Percentiles rank a stretch among this genome's conserved stretches.
phyloP scores from a whole-genome alignment of 2,113 vertebrate species.

The Psophia crepitans region DNA sequence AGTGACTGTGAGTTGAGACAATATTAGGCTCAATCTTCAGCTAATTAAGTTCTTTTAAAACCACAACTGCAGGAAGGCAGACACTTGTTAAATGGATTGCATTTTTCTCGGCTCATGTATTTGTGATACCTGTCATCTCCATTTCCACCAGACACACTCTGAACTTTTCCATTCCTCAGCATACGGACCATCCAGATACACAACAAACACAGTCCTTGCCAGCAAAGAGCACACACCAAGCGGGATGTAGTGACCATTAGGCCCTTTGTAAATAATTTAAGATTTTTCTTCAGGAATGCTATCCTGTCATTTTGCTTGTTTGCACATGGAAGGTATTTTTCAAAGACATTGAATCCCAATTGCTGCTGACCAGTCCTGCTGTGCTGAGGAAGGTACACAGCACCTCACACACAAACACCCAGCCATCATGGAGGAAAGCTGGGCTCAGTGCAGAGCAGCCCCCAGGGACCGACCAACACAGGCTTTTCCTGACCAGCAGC shows the following conservation, averaged over 20 bases:
- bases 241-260: background rate
- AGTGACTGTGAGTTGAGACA: background rate
- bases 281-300: background rate
- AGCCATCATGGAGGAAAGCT: accelerated
- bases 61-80: background rate
- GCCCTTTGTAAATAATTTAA: background rate
- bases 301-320: background rate
- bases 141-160: background rate
- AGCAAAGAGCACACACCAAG: background rate
- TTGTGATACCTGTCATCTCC: background rate
- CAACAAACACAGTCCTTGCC: background rate
- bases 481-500: background rate
- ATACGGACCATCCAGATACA: background rate
- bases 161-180: background rate
- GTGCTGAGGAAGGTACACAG: background rate
- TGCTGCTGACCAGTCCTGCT: accelerated
- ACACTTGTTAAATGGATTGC: background rate
- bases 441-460: background rate
- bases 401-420: background rate
- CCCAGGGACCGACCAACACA: background rate
- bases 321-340: background rate
- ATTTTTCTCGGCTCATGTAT: background rate
- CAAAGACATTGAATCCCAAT: background rate
- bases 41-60: constrained; percentile 31
- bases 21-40: background rate